A percentile compares a stretch with the other conserved stretches of the same genome.
Evolutionary conservation across 2,113 vertebrate genomes (phyloP).

Genomic region (Anolis carolinensis): DNA sequence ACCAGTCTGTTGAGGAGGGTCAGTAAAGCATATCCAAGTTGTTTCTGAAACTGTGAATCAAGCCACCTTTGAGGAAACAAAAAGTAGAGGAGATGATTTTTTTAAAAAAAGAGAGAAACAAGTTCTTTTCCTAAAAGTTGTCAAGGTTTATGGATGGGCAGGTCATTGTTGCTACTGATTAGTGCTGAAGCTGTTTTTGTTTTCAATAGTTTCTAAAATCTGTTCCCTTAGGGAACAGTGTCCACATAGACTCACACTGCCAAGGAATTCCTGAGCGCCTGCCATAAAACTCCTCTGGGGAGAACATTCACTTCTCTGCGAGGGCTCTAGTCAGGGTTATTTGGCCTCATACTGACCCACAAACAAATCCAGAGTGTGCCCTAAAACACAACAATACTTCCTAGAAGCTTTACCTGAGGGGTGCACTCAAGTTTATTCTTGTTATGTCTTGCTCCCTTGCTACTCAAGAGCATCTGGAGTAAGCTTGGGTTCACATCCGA

Average conservation of each 20-base stretch:
- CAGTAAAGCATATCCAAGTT: rapidly evolving
- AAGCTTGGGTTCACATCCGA: too few relatives aligned
- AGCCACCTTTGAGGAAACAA: background rate
- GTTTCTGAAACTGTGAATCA: rapidly evolving
- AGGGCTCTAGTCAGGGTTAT: background rate
- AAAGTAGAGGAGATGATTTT: too few relatives aligned
- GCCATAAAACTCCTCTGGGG: background rate
- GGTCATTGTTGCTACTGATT: background rate
- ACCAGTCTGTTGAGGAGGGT: rapidly evolving
- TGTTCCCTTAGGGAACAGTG: background rate
- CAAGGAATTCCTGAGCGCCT: background rate
- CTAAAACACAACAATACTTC: background rate
- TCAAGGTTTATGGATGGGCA: background rate
- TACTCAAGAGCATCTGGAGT: too few relatives aligned
- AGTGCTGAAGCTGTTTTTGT: background rate
- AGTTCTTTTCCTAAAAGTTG: rapidly evolving
- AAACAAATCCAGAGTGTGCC: too few relatives aligned
- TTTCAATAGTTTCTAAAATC: background rate
- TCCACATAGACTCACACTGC: background rate
- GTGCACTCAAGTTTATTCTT: too few relatives aligned
- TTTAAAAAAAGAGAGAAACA: background rate
- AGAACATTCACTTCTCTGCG: background rate
- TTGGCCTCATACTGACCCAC: background rate
- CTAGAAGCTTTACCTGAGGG: background rate
- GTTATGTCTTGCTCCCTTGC: too few relatives aligned